Percentiles rank a stretch among this genome's conserved stretches.
phyloP scores from a whole-genome alignment of 2,797 vertebrate genomes.

The Coilia nasus region DNA sequence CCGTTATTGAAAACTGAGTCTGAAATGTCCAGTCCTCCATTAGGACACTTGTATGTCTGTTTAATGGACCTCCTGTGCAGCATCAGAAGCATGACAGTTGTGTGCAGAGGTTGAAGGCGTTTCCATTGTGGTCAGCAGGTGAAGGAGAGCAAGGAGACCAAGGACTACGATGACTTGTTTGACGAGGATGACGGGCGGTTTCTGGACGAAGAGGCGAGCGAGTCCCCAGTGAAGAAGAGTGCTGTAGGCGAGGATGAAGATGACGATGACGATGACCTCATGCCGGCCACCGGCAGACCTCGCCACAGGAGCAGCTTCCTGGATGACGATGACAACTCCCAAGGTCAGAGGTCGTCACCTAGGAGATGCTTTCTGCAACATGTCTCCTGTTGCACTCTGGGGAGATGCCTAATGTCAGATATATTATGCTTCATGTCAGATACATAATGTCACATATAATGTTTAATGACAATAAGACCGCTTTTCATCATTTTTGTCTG shows the following conservation, averaged over 20 bases:
- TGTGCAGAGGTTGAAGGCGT: not conserved
- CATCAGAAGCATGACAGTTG: too few species aligned
- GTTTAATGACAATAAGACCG: too few species aligned
- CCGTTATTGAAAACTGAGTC: too few species aligned
- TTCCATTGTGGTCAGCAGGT: conserved; percentile 41
- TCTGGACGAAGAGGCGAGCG: conserved; percentile 77
- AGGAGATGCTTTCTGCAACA: too few species aligned
- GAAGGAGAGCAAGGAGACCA: conserved; percentile 49
- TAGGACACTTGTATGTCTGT: too few species aligned
- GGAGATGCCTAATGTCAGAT: too few species aligned
- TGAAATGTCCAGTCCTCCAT: too few species aligned
- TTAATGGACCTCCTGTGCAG: too few species aligned
- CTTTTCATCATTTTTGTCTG: too few species aligned
- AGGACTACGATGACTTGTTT: conserved; percentile 86
- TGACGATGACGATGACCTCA: conserved; percentile 77
- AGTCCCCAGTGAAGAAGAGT: conserved; percentile 72
- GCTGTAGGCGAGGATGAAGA: conserved; percentile 60
- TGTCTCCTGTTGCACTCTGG: too few species aligned
- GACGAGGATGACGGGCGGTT: conserved; percentile 80
- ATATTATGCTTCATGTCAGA: too few species aligned
- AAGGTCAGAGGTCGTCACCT: conserved; percentile 76
- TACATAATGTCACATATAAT: too few species aligned
- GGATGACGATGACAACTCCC: conserved; percentile 89
- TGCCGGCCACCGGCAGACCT: conserved; percentile 71
- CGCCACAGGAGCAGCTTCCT: conserved; percentile 77